Percentiles rank a stretch among this genome's conserved stretches.
These are phyloP conservation scores for Torymus auratus DNA, from an alignment of 2,888 invertebrate species.

Conservation along the genomic window DNA sequence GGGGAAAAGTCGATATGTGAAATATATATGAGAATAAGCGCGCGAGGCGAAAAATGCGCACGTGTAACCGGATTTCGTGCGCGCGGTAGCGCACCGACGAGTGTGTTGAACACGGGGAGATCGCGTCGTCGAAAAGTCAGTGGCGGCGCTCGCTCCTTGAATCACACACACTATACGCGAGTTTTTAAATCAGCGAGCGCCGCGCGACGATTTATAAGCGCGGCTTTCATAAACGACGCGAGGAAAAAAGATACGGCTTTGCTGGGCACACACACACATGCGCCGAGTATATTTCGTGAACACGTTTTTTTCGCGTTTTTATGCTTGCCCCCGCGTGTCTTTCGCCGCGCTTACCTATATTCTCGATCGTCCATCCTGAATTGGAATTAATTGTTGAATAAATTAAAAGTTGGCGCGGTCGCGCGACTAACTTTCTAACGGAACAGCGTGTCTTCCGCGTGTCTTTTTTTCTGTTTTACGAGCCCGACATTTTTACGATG, in stretches of 20 bases:
- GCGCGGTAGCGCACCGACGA: background rate
- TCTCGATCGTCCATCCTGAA: background rate
- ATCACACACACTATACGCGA: slow-evolving; percentile 10
- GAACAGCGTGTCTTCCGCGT: slow-evolving; percentile 4
- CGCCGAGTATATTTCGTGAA: background rate
- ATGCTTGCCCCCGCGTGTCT: background rate
- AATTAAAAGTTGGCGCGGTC: slow-evolving; percentile 28
- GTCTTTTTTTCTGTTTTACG: slow-evolving; percentile 16
- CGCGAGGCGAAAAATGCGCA: background rate
- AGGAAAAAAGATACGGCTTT: slow-evolving; percentile 16
- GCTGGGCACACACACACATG: too few relatives aligned
- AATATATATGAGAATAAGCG: background rate
- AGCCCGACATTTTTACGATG: slow-evolving; percentile 33
- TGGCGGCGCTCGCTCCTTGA: slow-evolving; percentile 3
- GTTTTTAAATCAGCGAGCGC: slow-evolving; percentile 42
- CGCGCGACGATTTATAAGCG: slow-evolving; percentile 33
- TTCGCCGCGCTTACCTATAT: background rate
- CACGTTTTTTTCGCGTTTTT: slow-evolving; percentile 30
- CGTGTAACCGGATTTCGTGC: background rate
- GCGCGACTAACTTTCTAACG: slow-evolving; percentile 28
- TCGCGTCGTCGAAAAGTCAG: slow-evolving; percentile 22
- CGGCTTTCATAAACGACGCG: slow-evolving; percentile 32
- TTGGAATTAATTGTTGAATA: slow-evolving; percentile 42
- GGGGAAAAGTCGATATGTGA: slow-evolving; percentile 4
- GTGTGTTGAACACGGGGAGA: background rate